These are phyloP conservation scores for Penaeus monodon DNA, from an alignment of 2,888 invertebrate species.

Conservation along the genomic window DNA sequence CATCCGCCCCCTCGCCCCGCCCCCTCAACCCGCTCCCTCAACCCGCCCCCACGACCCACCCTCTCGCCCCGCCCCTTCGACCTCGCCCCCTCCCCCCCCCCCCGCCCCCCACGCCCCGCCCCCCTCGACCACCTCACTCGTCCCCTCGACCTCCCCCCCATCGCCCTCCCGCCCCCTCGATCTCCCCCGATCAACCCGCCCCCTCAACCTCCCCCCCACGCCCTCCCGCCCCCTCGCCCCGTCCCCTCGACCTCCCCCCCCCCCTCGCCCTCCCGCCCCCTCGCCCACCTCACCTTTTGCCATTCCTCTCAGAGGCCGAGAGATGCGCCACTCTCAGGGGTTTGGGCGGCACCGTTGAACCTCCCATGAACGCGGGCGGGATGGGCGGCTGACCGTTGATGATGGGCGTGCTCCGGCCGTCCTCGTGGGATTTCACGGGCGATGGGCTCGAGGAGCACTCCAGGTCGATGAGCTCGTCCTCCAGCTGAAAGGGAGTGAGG, in stretches of 20 bases:
- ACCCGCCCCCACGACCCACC: too few relatives aligned
- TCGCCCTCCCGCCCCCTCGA: too few relatives aligned
- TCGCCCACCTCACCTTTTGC: conserved; percentile 3
- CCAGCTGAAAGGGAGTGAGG: conserved; percentile 22
- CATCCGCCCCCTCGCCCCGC: too few relatives aligned
- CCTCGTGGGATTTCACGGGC: not conserved
- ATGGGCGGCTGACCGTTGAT: conserved; percentile 17
- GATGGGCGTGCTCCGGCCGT: not conserved
- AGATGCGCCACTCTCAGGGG: conserved; percentile 22
- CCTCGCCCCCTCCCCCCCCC: too few relatives aligned
- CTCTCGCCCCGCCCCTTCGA: too few relatives aligned
- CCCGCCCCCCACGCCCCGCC: too few relatives aligned
- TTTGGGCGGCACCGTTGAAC: conserved; percentile 18
- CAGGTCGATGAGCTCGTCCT: conserved; percentile 39
- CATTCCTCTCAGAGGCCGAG: conserved; percentile 2
- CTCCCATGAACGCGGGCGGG: conserved; percentile 19
- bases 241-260: not conserved
- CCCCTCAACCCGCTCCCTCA: too few relatives aligned
- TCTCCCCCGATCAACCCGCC: too few relatives aligned
- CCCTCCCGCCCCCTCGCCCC: too few relatives aligned
- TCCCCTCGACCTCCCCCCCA: too few relatives aligned
- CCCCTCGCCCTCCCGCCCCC: not conserved
- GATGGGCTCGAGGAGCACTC: conserved; percentile 12
- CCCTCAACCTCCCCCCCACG: too few relatives aligned
- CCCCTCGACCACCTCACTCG: too few relatives aligned